These are phyloP conservation scores for Podarcis lilfordi DNA, from an alignment of 2,797 vertebrate species.

Conservation along the genomic window DNA sequence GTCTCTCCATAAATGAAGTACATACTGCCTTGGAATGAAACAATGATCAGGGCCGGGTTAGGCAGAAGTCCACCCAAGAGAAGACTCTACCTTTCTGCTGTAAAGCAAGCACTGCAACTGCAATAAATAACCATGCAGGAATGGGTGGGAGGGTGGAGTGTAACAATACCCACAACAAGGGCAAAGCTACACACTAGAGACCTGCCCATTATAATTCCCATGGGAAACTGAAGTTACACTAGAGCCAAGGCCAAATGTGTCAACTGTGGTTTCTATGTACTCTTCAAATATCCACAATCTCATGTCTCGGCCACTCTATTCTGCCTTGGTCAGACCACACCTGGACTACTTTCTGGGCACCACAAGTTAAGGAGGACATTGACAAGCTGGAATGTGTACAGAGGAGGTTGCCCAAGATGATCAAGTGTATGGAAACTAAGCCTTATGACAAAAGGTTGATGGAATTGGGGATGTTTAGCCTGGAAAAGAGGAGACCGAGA, in stretches of 20 bases:
- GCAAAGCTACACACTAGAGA: background rate
- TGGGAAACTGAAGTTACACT: background rate
- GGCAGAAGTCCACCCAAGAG: background rate
- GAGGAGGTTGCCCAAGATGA: no score
- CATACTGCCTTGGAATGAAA: background rate
- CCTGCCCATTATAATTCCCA: background rate
- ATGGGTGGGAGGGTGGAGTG: background rate
- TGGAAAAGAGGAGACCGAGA: no score
- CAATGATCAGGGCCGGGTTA: background rate
- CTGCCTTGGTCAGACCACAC: no score
- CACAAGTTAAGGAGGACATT: no score
- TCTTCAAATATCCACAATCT: background rate
- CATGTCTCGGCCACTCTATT: no score
- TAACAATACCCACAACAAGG: background rate
- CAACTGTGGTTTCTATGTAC: background rate
- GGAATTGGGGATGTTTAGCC: no score
- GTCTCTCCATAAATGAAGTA: slow-evolving; percentile 7
- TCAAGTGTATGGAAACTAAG: no score
- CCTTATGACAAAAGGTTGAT: no score
- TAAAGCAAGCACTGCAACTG: background rate
- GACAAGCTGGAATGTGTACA: no score
- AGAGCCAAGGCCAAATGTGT: background rate
- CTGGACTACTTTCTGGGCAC: no score
- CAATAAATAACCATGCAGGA: background rate
- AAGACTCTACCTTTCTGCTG: background rate